Evolutionary conservation across 53 echinoderm and acorn worm species (phyloP), one percentile per base, ranked within the genome.

Genomic region (Holothuria scabra): DNA sequence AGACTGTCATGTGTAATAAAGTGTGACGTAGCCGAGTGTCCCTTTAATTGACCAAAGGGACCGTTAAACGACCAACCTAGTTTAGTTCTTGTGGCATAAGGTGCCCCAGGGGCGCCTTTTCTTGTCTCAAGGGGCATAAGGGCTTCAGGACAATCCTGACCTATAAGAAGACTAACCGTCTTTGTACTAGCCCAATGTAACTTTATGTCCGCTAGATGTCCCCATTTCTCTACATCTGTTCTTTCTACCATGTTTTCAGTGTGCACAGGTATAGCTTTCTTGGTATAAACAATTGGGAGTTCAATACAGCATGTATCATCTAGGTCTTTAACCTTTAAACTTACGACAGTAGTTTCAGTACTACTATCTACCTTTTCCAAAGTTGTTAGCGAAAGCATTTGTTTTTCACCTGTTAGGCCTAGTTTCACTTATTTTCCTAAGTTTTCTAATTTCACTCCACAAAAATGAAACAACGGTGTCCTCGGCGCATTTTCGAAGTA

Each of bases 31-130:
- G 35, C 35, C 3, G 35, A 35, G 3, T 7, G 7, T 7, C 35
- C 7, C 3, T 7, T 6, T 35, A 35, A 35, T 70, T 22, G 20
- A 21, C 46, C 21, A 52, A 78, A 6, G 49, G 25, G 58, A 12
- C 80, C 80, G 30, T 79, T 79, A 3, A 58, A 28, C 10, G 56
- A 11, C 80, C 80, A 79, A 57, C 59, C 80, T 3, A 79, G 12
- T 20, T 29, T 22, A 28, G 80, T 79, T 19, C 59, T 3, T 12
- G 58, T 57, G 21, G 80, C 80, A 23, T 79, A 58, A 34, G 58
- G 80, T 22, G 34, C 59, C 13, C 58, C 28, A 56, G 28, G 52
- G 21, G 1, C 11, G 7, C 26, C 24, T 6, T 33, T 9, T 30
- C 59, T 55, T 26, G 59, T 59, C 30, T 79, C 25, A 8, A 57